Evolutionary conservation across 2,888 invertebrate species (phyloP).

Genomic region (Lasioglossum figueresi): DNA sequence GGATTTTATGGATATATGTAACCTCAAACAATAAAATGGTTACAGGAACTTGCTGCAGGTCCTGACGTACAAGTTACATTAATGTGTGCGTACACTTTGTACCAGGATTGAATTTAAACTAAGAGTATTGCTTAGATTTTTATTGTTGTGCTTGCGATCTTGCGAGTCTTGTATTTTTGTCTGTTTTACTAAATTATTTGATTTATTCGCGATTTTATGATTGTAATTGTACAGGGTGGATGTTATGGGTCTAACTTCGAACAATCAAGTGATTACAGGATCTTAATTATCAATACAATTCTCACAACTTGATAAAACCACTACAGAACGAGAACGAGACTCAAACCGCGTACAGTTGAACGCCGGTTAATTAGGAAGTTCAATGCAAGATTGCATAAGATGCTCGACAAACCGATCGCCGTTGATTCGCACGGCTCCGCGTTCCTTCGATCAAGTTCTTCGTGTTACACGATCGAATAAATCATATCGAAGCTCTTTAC

Average conservation of each 20-base stretch:
- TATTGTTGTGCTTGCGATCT: too few relatives aligned
- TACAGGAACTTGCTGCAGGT: neutral
- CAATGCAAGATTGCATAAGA: slow-evolving; percentile 7
- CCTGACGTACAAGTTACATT: neutral
- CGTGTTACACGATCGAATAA: neutral
- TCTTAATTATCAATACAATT: too few relatives aligned
- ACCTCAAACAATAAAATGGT: too few relatives aligned
- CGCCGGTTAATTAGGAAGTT: slow-evolving; percentile 17
- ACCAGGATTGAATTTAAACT: neutral
- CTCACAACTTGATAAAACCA: too few relatives aligned
- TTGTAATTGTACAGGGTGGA: neutral
- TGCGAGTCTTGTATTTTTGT: neutral
- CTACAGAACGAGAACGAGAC: too few relatives aligned
- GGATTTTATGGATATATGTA: too few relatives aligned
- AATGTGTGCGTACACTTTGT: neutral
- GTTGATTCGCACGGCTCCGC: neutral
- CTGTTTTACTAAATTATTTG: neutral
- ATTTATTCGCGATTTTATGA: neutral
- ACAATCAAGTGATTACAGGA: too few relatives aligned
- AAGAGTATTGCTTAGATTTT: neutral
- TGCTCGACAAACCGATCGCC: neutral
- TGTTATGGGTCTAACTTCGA: too few relatives aligned
- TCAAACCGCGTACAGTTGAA: neutral
- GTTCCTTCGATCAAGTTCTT: neutral
- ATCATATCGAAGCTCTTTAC: neutral